These are phyloP conservation scores for Mixornis gularis DNA, from an alignment of 2,113 vertebrate genomes.

Conservation along the genomic window DNA sequence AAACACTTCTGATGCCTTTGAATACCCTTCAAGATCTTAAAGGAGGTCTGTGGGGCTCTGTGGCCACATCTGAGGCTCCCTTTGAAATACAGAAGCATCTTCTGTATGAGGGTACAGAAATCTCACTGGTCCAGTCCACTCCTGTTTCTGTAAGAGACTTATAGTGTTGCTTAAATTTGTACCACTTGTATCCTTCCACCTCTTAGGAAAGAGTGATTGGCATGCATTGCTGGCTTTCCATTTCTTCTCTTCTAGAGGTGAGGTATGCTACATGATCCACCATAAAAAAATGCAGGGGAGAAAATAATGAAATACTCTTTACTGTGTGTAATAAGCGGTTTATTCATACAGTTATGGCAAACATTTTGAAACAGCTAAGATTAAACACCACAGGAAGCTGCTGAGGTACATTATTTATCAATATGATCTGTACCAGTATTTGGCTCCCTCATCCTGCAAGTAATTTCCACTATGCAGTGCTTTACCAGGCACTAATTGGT, in stretches of 20 bases:
- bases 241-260: background rate
- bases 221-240: background rate
- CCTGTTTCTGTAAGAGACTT: background rate
- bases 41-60: rapidly evolving
- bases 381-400: conserved; percentile 24
- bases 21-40: background rate
- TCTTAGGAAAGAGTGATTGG: background rate
- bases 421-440: conserved; percentile 10
- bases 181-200: background rate
- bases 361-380: conserved; percentile 45
- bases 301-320: conserved; percentile 33
- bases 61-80: background rate
- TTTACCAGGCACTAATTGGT: conserved; percentile 40
- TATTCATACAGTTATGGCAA: conserved; percentile 33
- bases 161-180: background rate
- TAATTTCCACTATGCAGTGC: background rate
- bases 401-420: conserved; percentile 39
- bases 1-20: background rate
- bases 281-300: background rate
- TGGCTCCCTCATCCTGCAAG: conserved; percentile 2
- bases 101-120: background rate
- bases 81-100: background rate
- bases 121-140: background rate
- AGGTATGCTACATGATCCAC: background rate
- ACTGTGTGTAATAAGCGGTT: conserved; percentile 1